Base-by-base conservation (phyloP, 2,797 vertebrate genomes). In the Sandelia bainsii region DNA sequence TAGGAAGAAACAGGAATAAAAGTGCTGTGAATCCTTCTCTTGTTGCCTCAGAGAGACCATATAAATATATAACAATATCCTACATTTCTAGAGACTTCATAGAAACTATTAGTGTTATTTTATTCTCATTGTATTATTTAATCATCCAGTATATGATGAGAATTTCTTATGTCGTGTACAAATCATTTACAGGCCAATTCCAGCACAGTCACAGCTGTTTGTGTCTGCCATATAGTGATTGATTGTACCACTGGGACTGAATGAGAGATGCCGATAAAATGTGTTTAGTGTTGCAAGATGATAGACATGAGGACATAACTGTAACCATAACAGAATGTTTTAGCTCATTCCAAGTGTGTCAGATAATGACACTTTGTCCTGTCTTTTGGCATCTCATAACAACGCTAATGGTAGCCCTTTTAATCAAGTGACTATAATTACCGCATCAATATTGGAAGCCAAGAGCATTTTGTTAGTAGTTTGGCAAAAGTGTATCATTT, bases 181-280 rank as follows among this genome's bases (percentile, higher is more conserved):
- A 54, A 56, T 48, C 51, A 75, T 51, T 61, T 32, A 57, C 25
- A 66, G 62, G 27, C 57, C 23, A 56, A 25, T 19, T 23, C 45
- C 29, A 32, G 29, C 29, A 32, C 7, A 56, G 54, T 48, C 61
- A 44, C 64, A 60, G 72, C 68, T 72, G 63, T 40, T 65, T 34
- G 19, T 23, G 54, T 13, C 51, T 65, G 61, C 52, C 54, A 37
- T 16, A 6, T 52, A 48, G 5, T 70, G 68, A 80, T 44, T 53
- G 62, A 72, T 68, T 67, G 59, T 48, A 64, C 20, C 54, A 11
- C 65, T 0, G 34, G 45, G 42, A 50, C 53, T 17, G 63, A 72
- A 76, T 68, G 48, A 29, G 62, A 52, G 4, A 44, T 20, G 19
- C 52, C 13, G 49, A 45, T 19, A 45, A 59, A 52, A 32, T 1